Evolutionary conservation across 1,140 invertebrate species (phyloP), one percentile per base, ranked within the genome.

Genomic region (Papilio aristodemus): DNA sequence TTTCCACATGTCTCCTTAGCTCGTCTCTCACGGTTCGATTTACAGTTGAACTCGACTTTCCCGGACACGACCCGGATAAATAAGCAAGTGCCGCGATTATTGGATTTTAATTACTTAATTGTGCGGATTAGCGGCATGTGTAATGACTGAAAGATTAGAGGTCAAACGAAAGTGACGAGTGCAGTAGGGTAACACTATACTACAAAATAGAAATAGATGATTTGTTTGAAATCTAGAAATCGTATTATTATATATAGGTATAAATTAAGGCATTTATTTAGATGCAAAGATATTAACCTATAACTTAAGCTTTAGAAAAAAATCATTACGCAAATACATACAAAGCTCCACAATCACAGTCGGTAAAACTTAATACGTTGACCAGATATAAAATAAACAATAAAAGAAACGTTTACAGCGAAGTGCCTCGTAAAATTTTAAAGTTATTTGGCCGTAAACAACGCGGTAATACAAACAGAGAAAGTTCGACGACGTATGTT

Each of bases 151-250:
- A 62, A 69, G 46, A 73, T 50, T 66, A 41, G 38, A 39, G 69
- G 41, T 66, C 63, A 60, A 73, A 71, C 54, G 70, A 74, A 72
- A 76, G 72, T 76, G 71, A 75, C 66, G 41, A 68, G 22, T 60
- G 50, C 39, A 11, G 1, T 62, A 62, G 59, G 27, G 59, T 39
- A 17, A 62, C 59, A 17, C 19, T 4, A 39, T 6, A 6, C 11
- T 39, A 4, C 1, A 39, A 39, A 4, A 11, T 39, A 39, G 4
- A 32, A 2, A 3, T 32, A 3, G 6, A 3, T 32, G 27, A 32
- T 2, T 32, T 32, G 27, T 32, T 32, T 32, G 2, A 32, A 32
- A 32, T 32, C 6, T 6, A 32, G 2, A 3, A 32, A 32, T 32
- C 6, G 6, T 32, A 32, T 32, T 32, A 46, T 19, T 46, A 9